These are phyloP conservation scores for Scophthalmus maximus DNA, from an alignment of 2,113 vertebrate species.

Conservation along the genomic window DNA sequence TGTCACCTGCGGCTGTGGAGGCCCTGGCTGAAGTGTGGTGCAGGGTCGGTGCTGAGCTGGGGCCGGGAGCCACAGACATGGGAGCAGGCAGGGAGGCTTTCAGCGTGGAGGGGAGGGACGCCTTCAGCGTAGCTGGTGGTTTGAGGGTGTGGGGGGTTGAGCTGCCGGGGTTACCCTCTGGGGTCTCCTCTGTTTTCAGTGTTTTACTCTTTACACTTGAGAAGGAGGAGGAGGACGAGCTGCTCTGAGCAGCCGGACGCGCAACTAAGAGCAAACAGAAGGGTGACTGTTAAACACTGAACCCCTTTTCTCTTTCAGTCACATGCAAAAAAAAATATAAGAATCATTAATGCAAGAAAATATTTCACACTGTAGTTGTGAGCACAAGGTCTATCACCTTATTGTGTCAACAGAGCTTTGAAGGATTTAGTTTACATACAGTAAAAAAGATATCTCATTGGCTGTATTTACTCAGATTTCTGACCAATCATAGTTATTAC, in stretches of 20 bases:
- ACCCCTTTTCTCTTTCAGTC: not conserved
- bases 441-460: too few relatives aligned
- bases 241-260: conserved; percentile 66
- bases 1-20: conserved; percentile 50
- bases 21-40: conserved; percentile 23
- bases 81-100: conserved; percentile 54
- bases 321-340: not conserved
- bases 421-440: too few relatives aligned
- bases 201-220: conserved; percentile 59
- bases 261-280: conserved; percentile 59
- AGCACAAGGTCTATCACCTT: too few relatives aligned
- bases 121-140: conserved; percentile 35
- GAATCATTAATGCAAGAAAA: too few relatives aligned
- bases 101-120: conserved; percentile 33
- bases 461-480: too few relatives aligned
- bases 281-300: not conserved
- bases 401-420: too few relatives aligned
- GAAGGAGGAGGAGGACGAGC: conserved; percentile 46
- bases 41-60: conserved; percentile 41
- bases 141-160: conserved; percentile 37
- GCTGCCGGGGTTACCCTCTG: conserved; percentile 38
- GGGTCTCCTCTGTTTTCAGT: conserved; percentile 38
- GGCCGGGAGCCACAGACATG: conserved; percentile 30
- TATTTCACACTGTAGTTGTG: too few relatives aligned
- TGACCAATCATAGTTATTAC: too few relatives aligned